Conservation (phyloP, 1,140 invertebrate genomes). For the Plectrocnemia conspersa region DNA sequence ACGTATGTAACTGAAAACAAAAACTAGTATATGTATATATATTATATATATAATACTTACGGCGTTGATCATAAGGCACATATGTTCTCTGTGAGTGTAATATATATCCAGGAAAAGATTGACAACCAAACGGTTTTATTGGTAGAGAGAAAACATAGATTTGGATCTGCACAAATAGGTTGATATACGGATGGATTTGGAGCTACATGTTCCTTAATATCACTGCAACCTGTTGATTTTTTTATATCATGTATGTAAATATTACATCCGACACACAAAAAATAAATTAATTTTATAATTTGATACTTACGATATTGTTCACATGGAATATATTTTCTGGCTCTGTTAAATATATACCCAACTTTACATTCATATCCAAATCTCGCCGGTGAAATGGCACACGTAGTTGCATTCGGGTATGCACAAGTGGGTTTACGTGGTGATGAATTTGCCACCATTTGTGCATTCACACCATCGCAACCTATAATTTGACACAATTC, state of each 20-base stretch:
- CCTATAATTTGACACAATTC: too few species aligned
- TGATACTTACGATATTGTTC: background rate
- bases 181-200: background rate
- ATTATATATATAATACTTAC: background rate
- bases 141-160: background rate
- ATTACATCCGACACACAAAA: background rate
- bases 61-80: background rate
- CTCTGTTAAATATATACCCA: background rate
- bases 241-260: background rate
- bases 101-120: background rate
- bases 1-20: too few species aligned
- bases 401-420: background rate
- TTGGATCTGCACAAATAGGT: background rate
- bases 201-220: background rate
- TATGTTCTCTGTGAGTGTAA: background rate
- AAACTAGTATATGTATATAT: too few species aligned
- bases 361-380: background rate
- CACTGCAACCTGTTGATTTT: background rate
- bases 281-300: background rate
- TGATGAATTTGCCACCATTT: background rate
- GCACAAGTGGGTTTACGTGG: background rate
- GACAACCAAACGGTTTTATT: background rate
- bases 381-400: background rate
- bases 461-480: background rate
- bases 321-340: background rate